A percentile compares a stretch with the other conserved stretches of the same genome.
Evolutionary conservation across 2,797 vertebrate species (phyloP).

Genomic region (Megaceryle alcyon): DNA sequence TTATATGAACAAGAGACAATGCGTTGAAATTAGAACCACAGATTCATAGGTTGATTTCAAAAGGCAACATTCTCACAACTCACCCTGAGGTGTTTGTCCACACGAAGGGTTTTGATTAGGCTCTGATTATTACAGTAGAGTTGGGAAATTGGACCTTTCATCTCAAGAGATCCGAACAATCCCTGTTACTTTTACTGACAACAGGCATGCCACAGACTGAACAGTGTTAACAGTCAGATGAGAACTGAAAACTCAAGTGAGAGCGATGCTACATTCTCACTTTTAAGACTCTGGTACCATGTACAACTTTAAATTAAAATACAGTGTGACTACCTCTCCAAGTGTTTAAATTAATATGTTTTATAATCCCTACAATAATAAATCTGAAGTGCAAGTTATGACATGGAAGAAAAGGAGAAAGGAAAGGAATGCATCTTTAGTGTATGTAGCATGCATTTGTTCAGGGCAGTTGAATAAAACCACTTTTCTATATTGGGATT

Average conservation of each 20-base stretch:
- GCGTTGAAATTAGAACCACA: background rate
- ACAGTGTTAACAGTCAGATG: conserved; percentile 43
- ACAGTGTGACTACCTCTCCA: conserved; percentile 41
- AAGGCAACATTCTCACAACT: background rate
- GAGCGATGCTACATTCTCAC: conserved; percentile 21
- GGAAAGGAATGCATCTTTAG: background rate
- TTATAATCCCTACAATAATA: conserved; percentile 1
- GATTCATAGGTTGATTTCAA: conserved; percentile 13
- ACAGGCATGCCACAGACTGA: conserved; percentile 33
- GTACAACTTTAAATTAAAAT: conserved; percentile 58
- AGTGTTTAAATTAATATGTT: background rate
- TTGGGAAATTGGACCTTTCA: conserved; percentile 50
- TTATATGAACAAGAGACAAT: background rate
- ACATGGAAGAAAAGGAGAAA: background rate
- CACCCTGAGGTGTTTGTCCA: conserved; percentile 34
- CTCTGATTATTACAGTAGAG: background rate
- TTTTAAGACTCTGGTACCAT: conserved; percentile 37
- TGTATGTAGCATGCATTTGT: background rate
- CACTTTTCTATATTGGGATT: background rate
- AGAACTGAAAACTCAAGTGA: conserved; percentile 60
- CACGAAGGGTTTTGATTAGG: conserved; percentile 21
- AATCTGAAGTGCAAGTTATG: background rate
- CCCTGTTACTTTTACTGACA: conserved; percentile 45
- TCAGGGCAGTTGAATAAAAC: background rate
- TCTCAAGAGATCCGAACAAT: conserved; percentile 54